Percentiles rank a stretch among this genome's conserved stretches.
Evolutionary conservation across 1,140 invertebrate species (phyloP).

Genomic region (Stegodyphus mimosarum): DNA sequence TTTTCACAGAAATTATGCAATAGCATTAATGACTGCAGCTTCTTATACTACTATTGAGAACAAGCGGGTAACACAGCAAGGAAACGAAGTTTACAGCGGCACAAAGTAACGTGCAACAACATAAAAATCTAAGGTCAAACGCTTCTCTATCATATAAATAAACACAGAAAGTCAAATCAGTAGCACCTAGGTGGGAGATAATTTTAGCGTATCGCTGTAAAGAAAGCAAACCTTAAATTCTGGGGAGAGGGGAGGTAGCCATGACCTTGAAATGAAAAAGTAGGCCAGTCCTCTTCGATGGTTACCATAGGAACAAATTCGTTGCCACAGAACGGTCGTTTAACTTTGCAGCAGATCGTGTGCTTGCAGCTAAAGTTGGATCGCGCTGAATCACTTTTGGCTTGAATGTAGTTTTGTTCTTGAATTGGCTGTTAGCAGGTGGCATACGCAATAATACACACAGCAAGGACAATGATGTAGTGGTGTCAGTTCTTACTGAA

Average conservation of each 20-base stretch:
- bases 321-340: conserved; percentile 32
- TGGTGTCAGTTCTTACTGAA: neutral
- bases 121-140: conserved; percentile 32
- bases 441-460: conserved; percentile 24
- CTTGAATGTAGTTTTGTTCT: conserved; percentile 21
- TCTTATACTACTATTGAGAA: too few species aligned
- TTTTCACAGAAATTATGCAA: too few species aligned
- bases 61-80: too few species aligned
- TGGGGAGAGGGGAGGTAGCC: neutral
- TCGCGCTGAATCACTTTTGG: conserved; percentile 14
- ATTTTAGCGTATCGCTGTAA: conserved; percentile 25
- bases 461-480: conserved; percentile 19
- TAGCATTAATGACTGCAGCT: too few species aligned
- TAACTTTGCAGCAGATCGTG: conserved; percentile 18
- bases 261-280: conserved; percentile 42
- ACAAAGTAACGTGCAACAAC: neutral
- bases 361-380: conserved; percentile 20
- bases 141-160: neutral
- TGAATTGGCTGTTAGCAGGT: conserved; percentile 45
- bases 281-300: conserved; percentile 28
- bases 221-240: conserved; percentile 15
- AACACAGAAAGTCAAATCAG: conserved; percentile 3
- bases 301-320: conserved; percentile 32
- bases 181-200: conserved; percentile 1
- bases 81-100: too few species aligned